Evolutionary conservation across 2,888 invertebrate species (phyloP), one percentile per base, ranked within the genome.

Genomic region (Proisotoma minuta): DNA sequence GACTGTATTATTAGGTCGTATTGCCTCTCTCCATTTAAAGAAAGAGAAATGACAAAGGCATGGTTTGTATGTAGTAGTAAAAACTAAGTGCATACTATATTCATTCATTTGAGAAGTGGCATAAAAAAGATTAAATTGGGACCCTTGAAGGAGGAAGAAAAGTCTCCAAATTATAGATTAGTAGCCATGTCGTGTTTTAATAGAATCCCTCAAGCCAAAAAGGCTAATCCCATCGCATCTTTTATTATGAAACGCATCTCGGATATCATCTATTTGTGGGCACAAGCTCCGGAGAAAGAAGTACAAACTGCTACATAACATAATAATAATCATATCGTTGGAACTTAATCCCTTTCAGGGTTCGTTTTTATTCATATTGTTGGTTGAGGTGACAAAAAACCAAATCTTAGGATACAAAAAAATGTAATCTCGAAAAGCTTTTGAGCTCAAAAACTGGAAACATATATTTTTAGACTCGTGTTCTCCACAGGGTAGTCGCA

Each of bases 401-500:
- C 8, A 34, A 15, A 34, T 34, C 8, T 34, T 34, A n/a, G n/a
- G n/a, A n/a, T n/a, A n/a, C n/a, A n/a, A n/a, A n/a, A n/a, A n/a
- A n/a, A n/a, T n/a, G n/a, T n/a, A n/a, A n/a, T n/a, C n/a, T n/a
- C n/a, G n/a, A n/a, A n/a, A n/a, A n/a, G n/a, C n/a, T n/a, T n/a
- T n/a, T n/a, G n/a, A n/a, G n/a, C n/a, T n/a, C n/a, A n/a, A n/a
- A n/a, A n/a, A n/a, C n/a, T n/a, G n/a, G 20, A 43, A 43, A 43
- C 18, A 43, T 20, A 43, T n/a, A 43, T 43, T 43, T 43, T 43
- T 43, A 43, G 43, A 43, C 43, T 15, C 18, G 43, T 43, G 43
- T 43, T 43, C 34, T 34, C 34, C 34, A 34, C 34, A 34, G 34
- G 34, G 34, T 34, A 15, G 18, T n/a, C 43, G 5, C 43, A 43